Base-by-base conservation (phyloP, 2,888 invertebrate genomes). In the Drosophila lutescens region DNA sequence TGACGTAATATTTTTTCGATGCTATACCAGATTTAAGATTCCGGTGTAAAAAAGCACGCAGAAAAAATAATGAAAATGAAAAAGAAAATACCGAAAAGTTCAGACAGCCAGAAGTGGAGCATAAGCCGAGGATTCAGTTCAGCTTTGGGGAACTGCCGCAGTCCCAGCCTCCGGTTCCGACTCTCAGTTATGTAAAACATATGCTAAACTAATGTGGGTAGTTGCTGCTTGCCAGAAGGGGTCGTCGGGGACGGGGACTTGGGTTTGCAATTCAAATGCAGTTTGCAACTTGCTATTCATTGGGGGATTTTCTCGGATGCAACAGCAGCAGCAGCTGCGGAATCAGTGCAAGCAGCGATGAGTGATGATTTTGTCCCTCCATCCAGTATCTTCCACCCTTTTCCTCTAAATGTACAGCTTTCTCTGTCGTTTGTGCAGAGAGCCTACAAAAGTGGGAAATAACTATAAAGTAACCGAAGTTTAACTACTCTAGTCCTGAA, bases 131-230 rank as follows among this genome's bases (percentile, higher is more conserved):
- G 80, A 82, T 74, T 85, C 67, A 66, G 74, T 34, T 43, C 65
- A 65, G 61, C 74, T 77, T 71, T 51, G 46, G 77, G 72, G 58
- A 71, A 58, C 53, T 60, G 51, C 40, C 51, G 20, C 38, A 34
- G 26, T 49, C 57, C 36, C 36, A 32, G 43, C 50, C 43, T 36
- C 72, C 55, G 26, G 32, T 49, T 57, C 60, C 46, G 53, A 63
- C 26, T 65, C 72, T 59, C 63, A 67, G 60, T 54, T 51, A 40
- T 38, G 47, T 65, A 63, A 77, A 71, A 63, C 74, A 81, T 70
- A 79, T 85, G 78, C 61, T 76, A 80, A 78, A 74, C 78, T 69
- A 86, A 83, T 81, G 76, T 74, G 78, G 62, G 53, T 57, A 44
- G 60, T 38, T 59, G 60, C 65, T 44, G 15, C 50, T 10, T 1